Percentiles rank a stretch among this genome's conserved stretches.
These are phyloP conservation scores for Arothron firmamentum DNA, from an alignment of 2,113 vertebrate species.

Conservation along the genomic window DNA sequence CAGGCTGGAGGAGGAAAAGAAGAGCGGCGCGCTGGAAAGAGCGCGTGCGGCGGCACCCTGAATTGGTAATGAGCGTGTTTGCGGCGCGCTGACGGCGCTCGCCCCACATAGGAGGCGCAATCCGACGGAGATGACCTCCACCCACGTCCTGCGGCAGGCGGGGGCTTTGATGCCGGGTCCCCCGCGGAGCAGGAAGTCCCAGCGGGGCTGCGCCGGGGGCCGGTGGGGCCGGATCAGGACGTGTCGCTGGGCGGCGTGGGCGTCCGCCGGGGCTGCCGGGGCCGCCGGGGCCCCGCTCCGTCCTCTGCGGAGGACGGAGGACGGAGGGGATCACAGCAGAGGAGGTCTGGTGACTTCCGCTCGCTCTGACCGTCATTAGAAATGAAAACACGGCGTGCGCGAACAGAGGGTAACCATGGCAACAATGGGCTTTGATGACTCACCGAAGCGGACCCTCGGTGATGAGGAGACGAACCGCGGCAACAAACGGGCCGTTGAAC, in stretches of 20 bases:
- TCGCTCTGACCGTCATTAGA: background rate
- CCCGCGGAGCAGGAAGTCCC: conserved; percentile 60
- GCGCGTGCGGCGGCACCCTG: conserved; percentile 50
- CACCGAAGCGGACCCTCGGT: background rate
- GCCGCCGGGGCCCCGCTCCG: too few species aligned
- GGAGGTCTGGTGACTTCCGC: background rate
- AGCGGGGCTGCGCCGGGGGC: conserved; percentile 24
- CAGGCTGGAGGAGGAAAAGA: conserved; percentile 29
- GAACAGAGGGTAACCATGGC: conserved; percentile 16
- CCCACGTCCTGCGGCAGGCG: conserved; percentile 68
- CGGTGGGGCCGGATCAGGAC: conserved; percentile 13
- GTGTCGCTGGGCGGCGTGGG: background rate
- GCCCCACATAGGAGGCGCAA: conserved; percentile 62
- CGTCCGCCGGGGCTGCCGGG: too few species aligned
- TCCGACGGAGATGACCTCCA: conserved; percentile 72
- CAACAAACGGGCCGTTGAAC: background rate
- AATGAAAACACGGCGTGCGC: conserved; percentile 5
- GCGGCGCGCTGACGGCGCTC: conserved; percentile 60
- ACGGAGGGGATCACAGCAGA: too few species aligned
- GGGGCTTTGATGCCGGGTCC: conserved; percentile 66
- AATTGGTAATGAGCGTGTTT: conserved; percentile 70
- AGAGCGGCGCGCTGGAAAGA: background rate
- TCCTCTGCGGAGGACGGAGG: background rate
- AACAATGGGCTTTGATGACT: conserved; percentile 5
- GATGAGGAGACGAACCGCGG: too few species aligned